phyloP scores from a whole-genome alignment of 1,140 invertebrate species.

The Habropoda laboriosa region DNA sequence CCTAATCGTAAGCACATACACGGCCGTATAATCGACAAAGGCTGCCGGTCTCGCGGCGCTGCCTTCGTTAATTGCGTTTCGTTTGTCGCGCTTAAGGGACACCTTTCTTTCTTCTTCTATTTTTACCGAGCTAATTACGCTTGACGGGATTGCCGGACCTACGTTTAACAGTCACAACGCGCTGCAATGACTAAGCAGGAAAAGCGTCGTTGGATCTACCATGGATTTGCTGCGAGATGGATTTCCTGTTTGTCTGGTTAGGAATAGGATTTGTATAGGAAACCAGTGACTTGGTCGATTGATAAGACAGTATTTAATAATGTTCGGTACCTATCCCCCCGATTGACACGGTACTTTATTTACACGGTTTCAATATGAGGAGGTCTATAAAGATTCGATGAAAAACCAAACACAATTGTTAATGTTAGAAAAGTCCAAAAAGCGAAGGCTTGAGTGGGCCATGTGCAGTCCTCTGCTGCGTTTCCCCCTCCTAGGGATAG shows the following conservation, averaged over 20 bases:
- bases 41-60: conserved; percentile 46
- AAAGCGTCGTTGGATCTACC: background rate
- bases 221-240: background rate
- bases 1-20: conserved; percentile 54
- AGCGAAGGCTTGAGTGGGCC: too few species aligned
- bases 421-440: too few species aligned
- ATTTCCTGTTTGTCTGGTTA: background rate
- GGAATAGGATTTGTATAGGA: background rate
- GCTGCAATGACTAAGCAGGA: conserved; percentile 2
- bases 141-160: conserved; percentile 24
- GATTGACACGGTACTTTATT: too few species aligned
- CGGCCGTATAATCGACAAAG: conserved; percentile 53
- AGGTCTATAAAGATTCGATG: too few species aligned
- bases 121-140: conserved; percentile 58
- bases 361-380: too few species aligned
- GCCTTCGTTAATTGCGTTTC: conserved; percentile 65
- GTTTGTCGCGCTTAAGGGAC: conserved; percentile 62
- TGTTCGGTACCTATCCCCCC: too few species aligned
- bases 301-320: too few species aligned
- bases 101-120: conserved; percentile 54
- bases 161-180: background rate
- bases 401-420: too few species aligned
- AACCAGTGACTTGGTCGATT: too few species aligned
- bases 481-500: too few species aligned
- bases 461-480: too few species aligned